Conservation (phyloP, 2,797 vertebrate species). For the Tapera naevia region DNA sequence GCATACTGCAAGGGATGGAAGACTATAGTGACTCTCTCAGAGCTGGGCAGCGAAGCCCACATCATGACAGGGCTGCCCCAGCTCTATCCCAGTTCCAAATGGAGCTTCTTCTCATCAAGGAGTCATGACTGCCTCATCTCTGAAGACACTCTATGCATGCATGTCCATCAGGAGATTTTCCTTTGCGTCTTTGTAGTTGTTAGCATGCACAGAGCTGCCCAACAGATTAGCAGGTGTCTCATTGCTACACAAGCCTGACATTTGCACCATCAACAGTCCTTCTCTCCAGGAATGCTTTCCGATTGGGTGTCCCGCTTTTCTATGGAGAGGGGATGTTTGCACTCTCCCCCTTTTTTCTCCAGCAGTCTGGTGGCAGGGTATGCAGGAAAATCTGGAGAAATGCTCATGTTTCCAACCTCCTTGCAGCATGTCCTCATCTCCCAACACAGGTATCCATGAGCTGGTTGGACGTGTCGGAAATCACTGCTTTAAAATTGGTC, state of each 20-base stretch:
- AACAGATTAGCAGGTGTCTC: neutral
- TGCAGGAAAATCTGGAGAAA: neutral
- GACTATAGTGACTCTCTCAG: rapidly evolving
- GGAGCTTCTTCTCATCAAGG: too few species aligned
- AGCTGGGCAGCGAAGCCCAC: rapidly evolving
- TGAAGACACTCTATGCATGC: rapidly evolving
- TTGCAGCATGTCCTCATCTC: neutral
- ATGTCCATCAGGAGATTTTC: rapidly evolving
- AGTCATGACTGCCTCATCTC: too few species aligned
- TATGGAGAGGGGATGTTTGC: rapidly evolving
- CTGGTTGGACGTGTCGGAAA: neutral
- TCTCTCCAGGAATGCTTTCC: neutral
- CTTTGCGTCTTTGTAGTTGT: rapidly evolving
- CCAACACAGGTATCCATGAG: neutral
- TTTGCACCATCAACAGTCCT: rapidly evolving
- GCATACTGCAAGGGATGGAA: rapidly evolving
- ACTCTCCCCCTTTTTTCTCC: neutral
- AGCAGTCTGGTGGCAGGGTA: neutral
- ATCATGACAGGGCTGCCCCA: rapidly evolving
- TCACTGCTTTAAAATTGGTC: neutral
- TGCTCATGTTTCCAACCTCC: neutral
- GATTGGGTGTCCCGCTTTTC: rapidly evolving
- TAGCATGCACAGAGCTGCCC: neutral
- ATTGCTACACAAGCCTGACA: rapidly evolving
- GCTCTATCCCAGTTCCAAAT: neutral